phyloP scores from a whole-genome alignment of 64 coral and sea anemone species.

The Platygyra sinensis region DNA sequence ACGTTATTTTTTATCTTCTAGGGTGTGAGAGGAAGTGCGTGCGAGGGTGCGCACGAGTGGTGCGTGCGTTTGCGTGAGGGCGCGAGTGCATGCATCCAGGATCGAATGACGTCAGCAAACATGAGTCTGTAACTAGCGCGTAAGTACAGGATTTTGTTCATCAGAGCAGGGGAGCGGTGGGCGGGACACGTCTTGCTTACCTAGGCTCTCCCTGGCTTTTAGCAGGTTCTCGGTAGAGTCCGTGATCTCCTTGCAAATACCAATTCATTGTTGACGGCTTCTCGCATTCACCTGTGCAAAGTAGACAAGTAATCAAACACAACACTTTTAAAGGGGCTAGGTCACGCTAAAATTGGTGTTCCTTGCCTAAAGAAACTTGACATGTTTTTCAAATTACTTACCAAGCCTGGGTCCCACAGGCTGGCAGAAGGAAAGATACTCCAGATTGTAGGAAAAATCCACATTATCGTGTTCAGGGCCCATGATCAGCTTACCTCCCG shows the following conservation, averaged over 20 bases:
- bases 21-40: neutral
- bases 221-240: constrained; percentile 72
- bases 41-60: neutral
- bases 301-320: neutral
- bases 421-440: constrained; percentile 84
- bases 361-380: neutral
- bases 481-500: neutral
- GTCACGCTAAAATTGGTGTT: neutral
- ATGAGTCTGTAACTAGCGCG: neutral
- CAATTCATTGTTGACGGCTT: constrained; percentile 80
- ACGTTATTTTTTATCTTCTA: too few species aligned
- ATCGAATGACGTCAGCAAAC: neutral
- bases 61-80: neutral
- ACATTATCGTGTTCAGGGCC: constrained; percentile 42
- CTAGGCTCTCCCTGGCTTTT: constrained; percentile 2
- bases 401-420: constrained; percentile 88
- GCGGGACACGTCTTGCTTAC: neutral
- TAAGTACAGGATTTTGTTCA: too few species aligned
- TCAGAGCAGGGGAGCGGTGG: too few species aligned
- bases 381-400: neutral
- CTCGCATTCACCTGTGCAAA: constrained; percentile 64
- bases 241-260: constrained; percentile 91
- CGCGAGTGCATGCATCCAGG: neutral
- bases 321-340: neutral
- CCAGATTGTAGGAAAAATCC: constrained; percentile 67